Percentiles rank a stretch among this genome's conserved stretches.
phyloP scores from a whole-genome alignment of 2,888 invertebrate species.

The Bembecia ichneumoniformis region DNA sequence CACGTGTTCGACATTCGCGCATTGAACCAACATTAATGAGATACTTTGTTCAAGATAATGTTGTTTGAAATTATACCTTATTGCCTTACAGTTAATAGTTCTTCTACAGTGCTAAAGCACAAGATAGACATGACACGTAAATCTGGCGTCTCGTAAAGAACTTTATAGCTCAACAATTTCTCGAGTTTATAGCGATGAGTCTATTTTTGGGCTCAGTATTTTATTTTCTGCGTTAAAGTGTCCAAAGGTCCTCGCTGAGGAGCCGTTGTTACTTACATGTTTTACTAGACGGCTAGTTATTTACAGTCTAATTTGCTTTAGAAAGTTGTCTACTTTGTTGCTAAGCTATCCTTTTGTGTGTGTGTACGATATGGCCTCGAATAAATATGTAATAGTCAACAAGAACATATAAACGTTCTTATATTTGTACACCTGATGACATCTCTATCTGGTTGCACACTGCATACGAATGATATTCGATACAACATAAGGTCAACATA shows the following conservation, averaged over 20 bases:
- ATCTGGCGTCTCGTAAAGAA: constrained; percentile 37
- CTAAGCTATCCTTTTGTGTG: background rate
- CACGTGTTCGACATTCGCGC: constrained; percentile 66
- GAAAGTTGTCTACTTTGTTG: constrained; percentile 7
- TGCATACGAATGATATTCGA: constrained; percentile 39
- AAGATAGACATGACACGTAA: constrained; percentile 13
- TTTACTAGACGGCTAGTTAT: constrained; percentile 9
- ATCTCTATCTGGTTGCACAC: constrained; percentile 44
- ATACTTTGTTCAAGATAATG: constrained; percentile 7
- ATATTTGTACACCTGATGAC: constrained; percentile 57
- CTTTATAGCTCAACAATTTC: constrained; percentile 40
- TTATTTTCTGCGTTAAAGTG: constrained; percentile 22
- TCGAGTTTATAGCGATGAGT: constrained; percentile 31
- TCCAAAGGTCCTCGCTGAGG: constrained; percentile 3
- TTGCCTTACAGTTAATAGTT: background rate
- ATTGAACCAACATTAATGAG: constrained; percentile 37
- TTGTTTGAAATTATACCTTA: constrained; percentile 2
- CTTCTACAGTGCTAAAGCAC: background rate
- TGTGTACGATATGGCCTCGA: background rate
- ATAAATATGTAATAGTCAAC: constrained; percentile 2
- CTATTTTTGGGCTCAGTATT: constrained; percentile 33
- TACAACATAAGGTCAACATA: constrained; percentile 60
- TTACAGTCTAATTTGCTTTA: constrained; percentile 11
- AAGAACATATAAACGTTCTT: background rate
- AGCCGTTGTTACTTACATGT: constrained; percentile 8